phyloP scores from a whole-genome alignment of 1,140 invertebrate genomes.

The Prorops nasuta region DNA sequence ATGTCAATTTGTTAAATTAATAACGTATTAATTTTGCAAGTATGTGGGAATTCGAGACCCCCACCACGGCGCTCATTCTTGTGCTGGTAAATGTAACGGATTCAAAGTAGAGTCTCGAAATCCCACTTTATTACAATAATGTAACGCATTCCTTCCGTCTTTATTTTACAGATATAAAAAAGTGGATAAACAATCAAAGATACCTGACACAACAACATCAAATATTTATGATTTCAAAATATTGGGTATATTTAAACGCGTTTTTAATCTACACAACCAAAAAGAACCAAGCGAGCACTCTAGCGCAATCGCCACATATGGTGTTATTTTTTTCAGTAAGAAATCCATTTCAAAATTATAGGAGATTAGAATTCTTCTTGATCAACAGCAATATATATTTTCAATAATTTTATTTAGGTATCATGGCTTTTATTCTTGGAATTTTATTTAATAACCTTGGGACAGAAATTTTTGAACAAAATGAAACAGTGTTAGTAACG shows the following conservation, averaged over 20 bases:
- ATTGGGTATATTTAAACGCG: slow-evolving; percentile 37
- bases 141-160: no score
- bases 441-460: slow-evolving; percentile 30
- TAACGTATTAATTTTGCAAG: no score
- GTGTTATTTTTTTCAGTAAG: slow-evolving; percentile 61
- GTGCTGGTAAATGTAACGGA: no score
- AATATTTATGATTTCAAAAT: slow-evolving; percentile 20
- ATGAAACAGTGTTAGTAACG: slow-evolving; percentile 34
- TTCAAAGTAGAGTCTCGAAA: no score
- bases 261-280: slow-evolving; percentile 63
- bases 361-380: neutral
- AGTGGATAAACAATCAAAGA: slow-evolving; percentile 8
- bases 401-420: slow-evolving; percentile 34
- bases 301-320: slow-evolving; percentile 60
- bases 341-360: slow-evolving; percentile 17
- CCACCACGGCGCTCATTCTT: no score
- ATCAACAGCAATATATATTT: slow-evolving; percentile 7
- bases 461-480: slow-evolving; percentile 19
- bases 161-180: slow-evolving; percentile 36
- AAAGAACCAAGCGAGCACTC: slow-evolving; percentile 61
- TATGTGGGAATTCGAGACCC: no score
- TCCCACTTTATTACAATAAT: no score
- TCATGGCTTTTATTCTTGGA: slow-evolving; percentile 36
- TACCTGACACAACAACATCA: neutral
- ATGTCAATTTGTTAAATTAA: no score